Base-by-base conservation (phyloP, 2,888 invertebrate species). In the Plemyria rubiginata region DNA sequence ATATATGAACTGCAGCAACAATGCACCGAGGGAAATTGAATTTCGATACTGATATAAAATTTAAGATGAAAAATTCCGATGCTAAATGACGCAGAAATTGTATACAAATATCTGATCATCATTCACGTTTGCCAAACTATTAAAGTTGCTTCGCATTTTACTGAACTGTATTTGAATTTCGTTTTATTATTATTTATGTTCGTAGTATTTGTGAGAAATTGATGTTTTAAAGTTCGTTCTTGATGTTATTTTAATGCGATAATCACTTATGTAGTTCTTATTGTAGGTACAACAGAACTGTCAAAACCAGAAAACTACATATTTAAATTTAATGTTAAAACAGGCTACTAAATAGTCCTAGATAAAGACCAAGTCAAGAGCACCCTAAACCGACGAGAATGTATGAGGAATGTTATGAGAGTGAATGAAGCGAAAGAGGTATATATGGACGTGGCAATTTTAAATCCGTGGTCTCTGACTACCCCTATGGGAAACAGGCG, bases 81-180 rank as follows among this genome's bases (percentile, higher is more conserved):
- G 62, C 62, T 62, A 57, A 66, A 62, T 62, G 65, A 62, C 50
- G 57, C 57, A 65, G 60, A 65, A 54, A 61, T 60, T 46, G 57
- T 65, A 60, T 60, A 60, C 60, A 65, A 65, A 65, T 65, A 65
- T 65, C 60, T 60, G 40, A 56, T 64, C 60, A 65, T 65, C 60
- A 54, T 64, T 64, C 64, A 57, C 57, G 50, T 56, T 60, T 43
- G 64, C 54, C 56, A 64, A 63, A 63, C 51, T 52, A 55, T 63
- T 46, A 59, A 57, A 60, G 60, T 57, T 53, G 40, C 51, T 62
- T 48, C 32, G 49, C 16, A 56, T 60, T 53, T 52, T 11, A 52
- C 15, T 43, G 28, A n/a, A 54, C 40, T 54, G 43, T 8, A 36
- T 53, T 38, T 49, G 45, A 53, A 54, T 57, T 57, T 28, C 1